Evolutionary conservation across 2,888 invertebrate genomes (phyloP), one percentile per base, ranked within the genome.

Genomic region (Liopterus haemorrhoidalis): DNA sequence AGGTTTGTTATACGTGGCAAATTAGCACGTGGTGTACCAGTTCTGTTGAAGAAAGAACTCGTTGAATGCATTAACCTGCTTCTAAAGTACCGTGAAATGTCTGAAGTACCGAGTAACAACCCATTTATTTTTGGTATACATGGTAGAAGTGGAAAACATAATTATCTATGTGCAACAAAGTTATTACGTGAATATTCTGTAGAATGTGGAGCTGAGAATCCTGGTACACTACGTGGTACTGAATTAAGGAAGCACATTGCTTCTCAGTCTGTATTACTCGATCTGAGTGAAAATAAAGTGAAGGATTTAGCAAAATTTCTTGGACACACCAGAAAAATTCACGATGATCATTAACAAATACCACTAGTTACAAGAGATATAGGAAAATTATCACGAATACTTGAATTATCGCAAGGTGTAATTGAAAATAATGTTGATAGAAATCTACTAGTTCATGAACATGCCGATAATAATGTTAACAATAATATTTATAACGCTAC

Each of bases 271-370:
- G 48, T 54, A 12, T 41, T 52, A 41, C 45, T 57, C 31, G 49
- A 51, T 31, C 33, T 59, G 15, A 31, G 51, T 22, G 56, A 58
- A 30, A 44, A 32, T 27, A 48, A 55, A 50, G 49, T 59, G 2
- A 47, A 43, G n/a, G 49, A 53, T 22, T 27, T 59, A 4, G 54
- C 54, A 3, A 54, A 54, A 30, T 59, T 56, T 41, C 49, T 59
- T 51, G 57, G 57, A 5, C 57, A 59, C 24, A 38, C 50, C n/a
- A 51, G 56, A 32, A 51, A 59, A 19, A 56, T 59, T 11, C 56
- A 59, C 20, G 53, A 54, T 44, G 42, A 41, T 8, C 32, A 52
- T 22, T 58, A 59, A 39, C 37, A 55, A 35, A 44, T 58, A 11
- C 56, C 58, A 2, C 25, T 54, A 36, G 20, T 46, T 2, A 37